phyloP scores from a whole-genome alignment of 1,140 invertebrate species.

The Phymorhynchus buccinoides region DNA sequence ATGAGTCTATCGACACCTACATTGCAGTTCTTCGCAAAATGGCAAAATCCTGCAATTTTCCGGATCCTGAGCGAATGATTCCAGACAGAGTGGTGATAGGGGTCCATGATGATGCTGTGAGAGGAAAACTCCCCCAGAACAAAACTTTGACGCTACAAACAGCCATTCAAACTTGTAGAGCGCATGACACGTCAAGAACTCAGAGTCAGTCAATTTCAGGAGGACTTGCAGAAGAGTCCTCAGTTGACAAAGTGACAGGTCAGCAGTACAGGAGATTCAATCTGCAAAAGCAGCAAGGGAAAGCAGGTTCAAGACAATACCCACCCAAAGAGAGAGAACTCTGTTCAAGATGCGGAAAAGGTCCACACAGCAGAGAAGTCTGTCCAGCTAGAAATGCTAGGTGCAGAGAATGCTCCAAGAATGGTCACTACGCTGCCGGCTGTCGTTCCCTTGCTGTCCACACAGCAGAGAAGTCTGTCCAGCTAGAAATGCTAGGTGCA shows the following conservation, averaged over 20 bases:
- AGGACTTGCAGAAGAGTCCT: not conserved
- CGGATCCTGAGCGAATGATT: not conserved
- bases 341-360: slow-evolving; percentile 25
- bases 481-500: too few relatives aligned
- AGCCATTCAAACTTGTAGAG: slow-evolving; percentile 9
- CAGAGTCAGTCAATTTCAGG: not conserved
- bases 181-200: not conserved
- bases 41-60: slow-evolving; percentile 9
- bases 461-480: too few relatives aligned
- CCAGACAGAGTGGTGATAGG: slow-evolving; percentile 30
- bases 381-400: not conserved
- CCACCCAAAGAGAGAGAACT: not conserved
- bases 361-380: not conserved
- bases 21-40: not conserved
- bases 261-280: not conserved
- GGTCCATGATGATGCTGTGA: not conserved
- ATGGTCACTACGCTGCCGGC: not conserved
- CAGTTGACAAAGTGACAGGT: not conserved
- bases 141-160: slow-evolving; percentile 8
- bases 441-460: not conserved
- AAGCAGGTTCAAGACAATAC: not conserved
- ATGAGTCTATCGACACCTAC: slow-evolving; percentile 22
- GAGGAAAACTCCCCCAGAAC: slow-evolving; percentile 25
- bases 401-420: slow-evolving; percentile 2
- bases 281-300: not conserved